Conservation (phyloP, 2,888 invertebrate species). For the Cerastis rubricosa region DNA sequence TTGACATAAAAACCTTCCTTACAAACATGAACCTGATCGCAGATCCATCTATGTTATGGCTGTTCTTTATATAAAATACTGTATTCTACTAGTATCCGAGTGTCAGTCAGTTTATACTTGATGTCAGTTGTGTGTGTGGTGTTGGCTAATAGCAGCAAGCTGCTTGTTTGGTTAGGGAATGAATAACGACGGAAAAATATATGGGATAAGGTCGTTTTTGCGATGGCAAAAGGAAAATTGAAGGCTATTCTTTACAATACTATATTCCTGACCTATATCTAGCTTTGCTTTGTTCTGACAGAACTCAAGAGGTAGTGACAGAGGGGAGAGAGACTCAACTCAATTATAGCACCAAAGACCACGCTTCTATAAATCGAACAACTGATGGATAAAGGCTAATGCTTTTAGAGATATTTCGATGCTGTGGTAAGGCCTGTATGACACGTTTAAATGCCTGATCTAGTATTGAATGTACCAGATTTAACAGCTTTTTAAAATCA, state of each 20-base stretch:
- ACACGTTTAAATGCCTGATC: background rate
- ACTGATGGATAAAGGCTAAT: slow-evolving; percentile 5
- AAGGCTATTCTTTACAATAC: slow-evolving; percentile 1
- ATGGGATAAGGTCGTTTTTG: background rate
- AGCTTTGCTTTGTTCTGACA: slow-evolving; percentile 6
- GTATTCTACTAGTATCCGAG: background rate
- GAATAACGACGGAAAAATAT: background rate
- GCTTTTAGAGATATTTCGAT: slow-evolving; percentile 22
- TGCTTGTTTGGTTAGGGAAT: background rate
- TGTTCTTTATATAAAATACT: background rate
- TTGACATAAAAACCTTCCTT: background rate
- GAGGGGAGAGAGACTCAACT: slow-evolving; percentile 32
- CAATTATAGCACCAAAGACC: slow-evolving; percentile 33
- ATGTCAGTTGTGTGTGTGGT: background rate
- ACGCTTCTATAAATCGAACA: slow-evolving; percentile 31
- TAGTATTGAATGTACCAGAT: background rate
- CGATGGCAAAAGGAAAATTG: background rate
- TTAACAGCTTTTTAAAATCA: too few relatives aligned
- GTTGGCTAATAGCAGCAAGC: background rate
- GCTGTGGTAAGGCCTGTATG: background rate
- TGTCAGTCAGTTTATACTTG: background rate
- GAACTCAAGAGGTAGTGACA: slow-evolving; percentile 9
- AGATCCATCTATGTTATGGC: background rate
- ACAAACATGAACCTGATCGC: background rate
- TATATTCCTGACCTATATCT: slow-evolving; percentile 8